phyloP scores from a whole-genome alignment of 2,797 vertebrate species.

The Eleutherodactylus coqui region DNA sequence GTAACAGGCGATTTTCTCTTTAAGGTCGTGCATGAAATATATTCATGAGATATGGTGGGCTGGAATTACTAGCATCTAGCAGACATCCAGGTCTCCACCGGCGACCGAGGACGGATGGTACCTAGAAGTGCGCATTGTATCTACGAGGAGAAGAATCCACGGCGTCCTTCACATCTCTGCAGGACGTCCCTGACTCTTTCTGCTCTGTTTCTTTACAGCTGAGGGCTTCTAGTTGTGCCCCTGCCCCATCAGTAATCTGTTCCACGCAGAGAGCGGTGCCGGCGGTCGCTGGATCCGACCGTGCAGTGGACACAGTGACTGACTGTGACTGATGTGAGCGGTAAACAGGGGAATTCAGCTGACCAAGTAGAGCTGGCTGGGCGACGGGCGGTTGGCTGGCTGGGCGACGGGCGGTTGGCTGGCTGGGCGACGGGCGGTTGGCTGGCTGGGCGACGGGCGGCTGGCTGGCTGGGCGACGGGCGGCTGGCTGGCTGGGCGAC shows the following conservation, averaged over 20 bases:
- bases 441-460: conserved; percentile 31
- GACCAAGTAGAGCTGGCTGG: conserved; percentile 47
- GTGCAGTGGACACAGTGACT: conserved; percentile 40
- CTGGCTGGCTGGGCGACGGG: conserved; percentile 41
- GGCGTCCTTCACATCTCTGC: too few relatives aligned
- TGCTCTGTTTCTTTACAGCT: neutral
- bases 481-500: conserved; percentile 35
- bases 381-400: too few relatives aligned
- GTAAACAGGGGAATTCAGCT: conserved; percentile 56
- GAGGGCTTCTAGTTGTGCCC: neutral
- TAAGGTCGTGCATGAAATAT: too few relatives aligned
- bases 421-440: too few relatives aligned
- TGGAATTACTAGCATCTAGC: too few relatives aligned
- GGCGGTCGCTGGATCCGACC: conserved; percentile 40
- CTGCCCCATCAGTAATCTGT: conserved; percentile 25
- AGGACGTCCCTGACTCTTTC: too few relatives aligned
- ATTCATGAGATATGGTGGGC: too few relatives aligned
- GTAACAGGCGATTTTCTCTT: too few relatives aligned
- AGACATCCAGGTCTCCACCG: too few relatives aligned
- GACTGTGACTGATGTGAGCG: conserved; percentile 48
- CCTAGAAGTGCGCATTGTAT: neutral
- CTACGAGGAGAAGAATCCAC: too few relatives aligned
- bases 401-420: conserved; percentile 39
- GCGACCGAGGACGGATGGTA: too few relatives aligned
- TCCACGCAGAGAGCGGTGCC: neutral